Conservation (phyloP, 2,113 vertebrate species). For the Numenius arquata region DNA sequence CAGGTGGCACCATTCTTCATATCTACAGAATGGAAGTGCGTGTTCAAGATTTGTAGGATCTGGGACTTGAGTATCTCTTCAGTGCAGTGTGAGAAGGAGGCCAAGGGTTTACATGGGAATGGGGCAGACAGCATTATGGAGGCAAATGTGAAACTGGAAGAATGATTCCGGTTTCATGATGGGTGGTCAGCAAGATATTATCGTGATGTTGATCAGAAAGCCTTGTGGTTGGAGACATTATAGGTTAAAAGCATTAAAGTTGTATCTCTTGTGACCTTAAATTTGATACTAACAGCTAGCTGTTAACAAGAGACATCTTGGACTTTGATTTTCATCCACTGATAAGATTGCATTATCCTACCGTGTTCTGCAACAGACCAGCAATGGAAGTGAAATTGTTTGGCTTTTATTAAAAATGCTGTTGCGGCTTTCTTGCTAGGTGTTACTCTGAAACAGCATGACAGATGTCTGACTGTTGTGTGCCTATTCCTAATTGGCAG, state of each 20-base stretch:
- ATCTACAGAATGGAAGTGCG: background rate
- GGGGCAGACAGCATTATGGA: background rate
- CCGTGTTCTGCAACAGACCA: background rate
- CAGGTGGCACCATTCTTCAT: fast-evolving
- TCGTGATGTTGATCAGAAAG: background rate
- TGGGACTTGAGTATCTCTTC: background rate
- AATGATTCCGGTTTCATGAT: fast-evolving
- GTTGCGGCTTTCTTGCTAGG: slow-evolving; percentile 48
- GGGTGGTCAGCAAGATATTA: background rate
- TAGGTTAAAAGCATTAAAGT: background rate
- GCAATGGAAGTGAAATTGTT: background rate
- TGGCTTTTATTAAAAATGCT: slow-evolving; percentile 43
- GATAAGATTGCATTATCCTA: background rate
- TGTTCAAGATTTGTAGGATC: background rate
- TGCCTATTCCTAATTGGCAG: slow-evolving; percentile 67
- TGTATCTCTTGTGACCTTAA: background rate
- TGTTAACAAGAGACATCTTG: background rate
- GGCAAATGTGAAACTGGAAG: background rate
- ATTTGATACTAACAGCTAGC: background rate
- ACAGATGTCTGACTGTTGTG: slow-evolving; percentile 70
- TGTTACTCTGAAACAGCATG: slow-evolving; percentile 42
- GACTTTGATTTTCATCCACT: background rate
- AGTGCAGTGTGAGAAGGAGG: background rate
- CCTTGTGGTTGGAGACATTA: background rate
- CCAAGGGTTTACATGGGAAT: background rate